Evolutionary conservation across 2,797 vertebrate species (phyloP), one percentile per base, ranked within the genome.

Genomic region (Ctenopoma kingsleyae): DNA sequence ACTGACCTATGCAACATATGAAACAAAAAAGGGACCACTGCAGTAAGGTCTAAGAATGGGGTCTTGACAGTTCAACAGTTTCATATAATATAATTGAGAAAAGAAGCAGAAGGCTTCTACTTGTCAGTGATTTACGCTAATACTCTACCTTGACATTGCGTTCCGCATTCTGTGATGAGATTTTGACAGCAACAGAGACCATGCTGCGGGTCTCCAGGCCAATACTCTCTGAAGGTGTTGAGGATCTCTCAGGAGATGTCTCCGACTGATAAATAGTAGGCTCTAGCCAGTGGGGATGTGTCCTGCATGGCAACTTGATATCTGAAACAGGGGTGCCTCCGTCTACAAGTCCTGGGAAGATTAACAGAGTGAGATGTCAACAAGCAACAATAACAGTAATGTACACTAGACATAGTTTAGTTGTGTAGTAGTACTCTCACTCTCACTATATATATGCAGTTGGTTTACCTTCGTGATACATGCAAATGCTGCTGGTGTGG

Each of bases 171-270:
- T 98, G 96, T 0, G 96, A 96, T 0, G 96, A 92, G 80, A 99
- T 95, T 88, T 98, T 99, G 19, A 99, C 94, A 2, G 98, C 98
- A 0, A 98, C 94, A 0, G 98, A 97, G 59, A 99, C 93, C 98
- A 99, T 99, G 84, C 96, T 97, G 59, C 95, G 93, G 49, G 91
- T 91, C 61, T 99, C 98, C 66, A 95, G 87, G 74, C 95, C 96
- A 13, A 96, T 94, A 4, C 95, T 94, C 67, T 98, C 97, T 0
- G 96, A 93, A 46, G 95, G 79, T 11, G 90, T 92, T 2, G 94
- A 90, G 1, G 90, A 84, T 67, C 92, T 94, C 22, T 92, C 94
- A 27, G 95, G 87, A 13, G 94, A 89, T 0, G 95, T 95, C 82
- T 98, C 97, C 23, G 95, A 97, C 36, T 95, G 95, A 81, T 96